Percentiles rank a stretch among this genome's conserved stretches.
Conservation (phyloP, 1,140 invertebrate genomes). For the Harlomillsia oculata region DNA sequence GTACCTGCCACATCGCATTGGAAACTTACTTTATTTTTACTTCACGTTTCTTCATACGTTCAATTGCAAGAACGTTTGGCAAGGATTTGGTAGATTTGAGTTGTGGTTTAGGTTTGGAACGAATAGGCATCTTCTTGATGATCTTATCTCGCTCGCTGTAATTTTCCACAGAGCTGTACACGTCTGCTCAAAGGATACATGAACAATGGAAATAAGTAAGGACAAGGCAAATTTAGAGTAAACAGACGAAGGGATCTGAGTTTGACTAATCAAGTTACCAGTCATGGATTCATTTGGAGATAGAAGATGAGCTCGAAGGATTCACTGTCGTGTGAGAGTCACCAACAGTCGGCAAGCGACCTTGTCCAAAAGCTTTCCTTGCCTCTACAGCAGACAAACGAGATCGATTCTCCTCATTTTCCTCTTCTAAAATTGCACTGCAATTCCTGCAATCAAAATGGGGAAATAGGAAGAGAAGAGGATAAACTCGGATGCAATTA, state of each 20-base stretch:
- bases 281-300: background rate
- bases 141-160: slow-evolving; percentile 20
- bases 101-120: slow-evolving; percentile 8
- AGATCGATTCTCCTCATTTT: no score
- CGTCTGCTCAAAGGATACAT: no score
- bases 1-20: background rate
- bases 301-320: slow-evolving; percentile 15
- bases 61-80: slow-evolving; percentile 72
- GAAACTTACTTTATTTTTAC: slow-evolving; percentile 31
- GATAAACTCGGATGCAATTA: no score
- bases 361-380: background rate
- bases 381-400: no score
- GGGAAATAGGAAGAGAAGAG: no score
- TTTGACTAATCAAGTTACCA: background rate
- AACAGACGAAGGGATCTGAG: background rate
- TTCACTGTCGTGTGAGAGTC: slow-evolving; percentile 12
- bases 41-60: slow-evolving; percentile 57
- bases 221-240: background rate
- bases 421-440: no score
- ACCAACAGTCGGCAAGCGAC: background rate
- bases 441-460: no score
- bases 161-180: slow-evolving; percentile 21
- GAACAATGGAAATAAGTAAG: background rate
- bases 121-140: slow-evolving; percentile 17
- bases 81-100: slow-evolving; percentile 47